phyloP scores from a whole-genome alignment of 2,888 invertebrate genomes.

The Neoascia interrupta region DNA sequence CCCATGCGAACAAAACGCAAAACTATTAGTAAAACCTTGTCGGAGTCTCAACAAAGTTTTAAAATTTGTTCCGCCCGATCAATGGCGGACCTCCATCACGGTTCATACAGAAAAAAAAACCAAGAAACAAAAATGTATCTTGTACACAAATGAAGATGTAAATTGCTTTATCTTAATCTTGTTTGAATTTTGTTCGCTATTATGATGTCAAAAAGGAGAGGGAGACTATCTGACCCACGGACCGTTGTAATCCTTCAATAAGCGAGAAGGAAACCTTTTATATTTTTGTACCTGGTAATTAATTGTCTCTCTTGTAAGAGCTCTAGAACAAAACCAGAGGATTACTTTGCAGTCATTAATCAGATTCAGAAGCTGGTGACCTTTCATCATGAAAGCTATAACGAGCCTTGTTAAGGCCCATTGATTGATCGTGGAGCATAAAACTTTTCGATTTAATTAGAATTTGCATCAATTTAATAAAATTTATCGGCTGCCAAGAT shows the following conservation, averaged over 20 bases:
- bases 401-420: neutral
- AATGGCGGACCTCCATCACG: conserved; percentile 17
- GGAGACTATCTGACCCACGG: too few relatives aligned
- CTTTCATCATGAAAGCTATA: conserved; percentile 15
- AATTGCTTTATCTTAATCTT: conserved; percentile 39
- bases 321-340: conserved; percentile 14
- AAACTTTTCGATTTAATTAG: conserved; percentile 16
- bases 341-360: conserved; percentile 33
- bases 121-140: conserved; percentile 30
- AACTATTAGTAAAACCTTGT: conserved; percentile 28
- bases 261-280: neutral
- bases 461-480: conserved; percentile 33
- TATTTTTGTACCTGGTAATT: conserved; percentile 3
- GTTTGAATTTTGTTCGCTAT: conserved; percentile 30
- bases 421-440: conserved; percentile 30
- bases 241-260: conserved; percentile 29
- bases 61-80: neutral
- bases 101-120: conserved; percentile 18
- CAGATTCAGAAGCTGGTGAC: conserved; percentile 22
- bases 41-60: too few relatives aligned
- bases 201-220: conserved; percentile 21
- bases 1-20: conserved; percentile 21
- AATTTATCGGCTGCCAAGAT: neutral
- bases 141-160: conserved; percentile 32
- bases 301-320: conserved; percentile 26